Evolutionary conservation across 2,888 invertebrate genomes (phyloP).

Genomic region (Caenorhabditis sp.): DNA sequence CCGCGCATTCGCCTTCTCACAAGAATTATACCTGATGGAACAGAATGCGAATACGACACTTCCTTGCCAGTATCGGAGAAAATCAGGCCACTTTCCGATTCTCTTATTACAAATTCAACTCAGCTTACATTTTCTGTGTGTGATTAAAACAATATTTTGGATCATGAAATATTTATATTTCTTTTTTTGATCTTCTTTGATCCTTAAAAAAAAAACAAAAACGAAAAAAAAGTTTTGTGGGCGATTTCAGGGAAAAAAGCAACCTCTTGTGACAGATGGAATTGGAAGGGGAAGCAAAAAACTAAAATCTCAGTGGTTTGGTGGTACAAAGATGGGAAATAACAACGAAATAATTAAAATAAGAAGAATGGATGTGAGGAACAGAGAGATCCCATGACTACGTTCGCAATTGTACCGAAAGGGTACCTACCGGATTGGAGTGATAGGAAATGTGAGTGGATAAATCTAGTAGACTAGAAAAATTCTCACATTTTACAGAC

Average conservation of each 20-base stretch:
- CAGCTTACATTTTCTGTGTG: constrained; percentile 6
- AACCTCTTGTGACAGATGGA: constrained; percentile 13
- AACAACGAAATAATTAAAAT: constrained; percentile 1
- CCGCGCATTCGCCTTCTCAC: constrained; percentile 30
- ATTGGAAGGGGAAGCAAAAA: constrained; percentile 10
- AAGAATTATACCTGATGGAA: constrained; percentile 7
- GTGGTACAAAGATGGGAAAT: background rate
- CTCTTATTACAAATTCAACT: background rate
- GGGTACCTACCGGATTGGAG: background rate
- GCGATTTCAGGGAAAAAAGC: constrained; percentile 24
- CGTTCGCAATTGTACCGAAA: background rate
- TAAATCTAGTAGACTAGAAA: background rate
- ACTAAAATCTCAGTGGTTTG: constrained; percentile 20
- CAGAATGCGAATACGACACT: background rate
- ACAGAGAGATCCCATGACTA: background rate
- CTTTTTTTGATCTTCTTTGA: background rate
- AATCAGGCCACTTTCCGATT: constrained; percentile 1
- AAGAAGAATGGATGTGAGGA: background rate
- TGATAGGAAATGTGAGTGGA: background rate
- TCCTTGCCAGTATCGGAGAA: constrained; percentile 17
- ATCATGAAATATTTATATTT: background rate
- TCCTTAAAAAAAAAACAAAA: background rate
- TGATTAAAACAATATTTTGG: background rate
- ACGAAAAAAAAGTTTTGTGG: background rate
- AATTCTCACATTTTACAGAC: background rate